Evolutionary conservation across 2,888 invertebrate genomes (phyloP), one percentile per base, ranked within the genome.

Genomic region (Archaeoteleia sp.): DNA sequence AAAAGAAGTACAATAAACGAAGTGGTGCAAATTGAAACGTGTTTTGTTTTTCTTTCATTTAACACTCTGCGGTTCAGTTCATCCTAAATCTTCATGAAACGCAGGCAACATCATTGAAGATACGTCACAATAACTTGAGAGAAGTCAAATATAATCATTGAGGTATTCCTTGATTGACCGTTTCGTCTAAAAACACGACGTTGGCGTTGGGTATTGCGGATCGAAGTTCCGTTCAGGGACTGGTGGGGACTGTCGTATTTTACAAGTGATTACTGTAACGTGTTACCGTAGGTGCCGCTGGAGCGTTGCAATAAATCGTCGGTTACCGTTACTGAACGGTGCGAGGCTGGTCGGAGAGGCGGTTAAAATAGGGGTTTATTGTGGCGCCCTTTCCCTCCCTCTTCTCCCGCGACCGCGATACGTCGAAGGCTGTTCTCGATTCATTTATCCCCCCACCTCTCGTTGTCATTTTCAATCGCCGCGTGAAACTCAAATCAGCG

Each of bases 221-320:
- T 70, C 67, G 60, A 67, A 58, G 27, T 61, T 67, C 57, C 62
- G 61, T 53, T 62, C 15, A 20, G 17, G 23, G 32, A 39, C 23
- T 20, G 20, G 27, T 7, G 27, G 48, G 76, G 74, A 77, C 76
- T 76, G 74, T 78, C 78, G 79, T 82, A 82, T 82, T 80, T 82
- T 79, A 82, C 77, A 25, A 80, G 78, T 80, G 78, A 82, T 82
- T 81, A 81, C 77, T 77, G 79, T 80, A 81, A 80, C 78, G 78
- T 75, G 78, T 78, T 78, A 76, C 74, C 74, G 74, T 74, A 75
- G 76, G 74, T 75, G 75, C 75, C 73, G 76, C 74, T 76, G 75
- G 76, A 75, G 73, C 75, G 75, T 71, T 72, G 75, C 77, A 75
- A 82, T 81, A 82, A 82, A 82, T 82, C 79, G 75, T 78, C 74